These are phyloP conservation scores for Drosophila suzukii DNA, from an alignment of 1,140 invertebrate species.

Conservation along the genomic window DNA sequence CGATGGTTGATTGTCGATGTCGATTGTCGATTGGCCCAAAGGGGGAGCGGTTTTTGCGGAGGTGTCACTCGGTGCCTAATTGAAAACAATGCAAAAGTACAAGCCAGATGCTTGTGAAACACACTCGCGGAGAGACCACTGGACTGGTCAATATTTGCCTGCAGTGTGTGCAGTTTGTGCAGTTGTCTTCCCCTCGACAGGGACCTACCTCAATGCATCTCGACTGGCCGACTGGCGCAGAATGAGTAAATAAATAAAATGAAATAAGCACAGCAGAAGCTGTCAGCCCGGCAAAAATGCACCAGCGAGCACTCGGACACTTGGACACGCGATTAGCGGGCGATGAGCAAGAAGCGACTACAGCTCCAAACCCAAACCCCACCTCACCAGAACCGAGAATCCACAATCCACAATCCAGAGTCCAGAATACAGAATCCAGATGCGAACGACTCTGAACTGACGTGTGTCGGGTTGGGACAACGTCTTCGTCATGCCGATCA, in stretches of 20 bases:
- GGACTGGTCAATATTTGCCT: conserved; percentile 34
- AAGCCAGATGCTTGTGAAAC: conserved; percentile 3
- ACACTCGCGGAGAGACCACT: conserved; percentile 1
- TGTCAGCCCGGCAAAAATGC: conserved; percentile 42
- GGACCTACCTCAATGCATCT: conserved; percentile 59
- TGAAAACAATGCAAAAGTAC: conserved; percentile 39
- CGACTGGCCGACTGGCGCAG: conserved; percentile 24
- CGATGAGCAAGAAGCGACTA: conserved; percentile 22
- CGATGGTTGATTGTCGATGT: conserved; percentile 15
- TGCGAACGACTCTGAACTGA: conserved; percentile 47
- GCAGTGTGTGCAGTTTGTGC: conserved; percentile 18
- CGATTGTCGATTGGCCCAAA: conserved; percentile 14
- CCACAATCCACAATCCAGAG: not conserved
- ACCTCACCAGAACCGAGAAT: not conserved
- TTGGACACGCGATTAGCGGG: conserved; percentile 25
- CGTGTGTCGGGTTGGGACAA: conserved; percentile 60
- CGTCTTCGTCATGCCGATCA: conserved; percentile 62
- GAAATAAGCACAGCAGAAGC: conserved; percentile 57
- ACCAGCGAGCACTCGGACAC: conserved; percentile 18
- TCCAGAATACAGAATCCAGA: conserved; percentile 9
- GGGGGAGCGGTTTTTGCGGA: conserved; percentile 8
- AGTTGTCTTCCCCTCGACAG: not conserved
- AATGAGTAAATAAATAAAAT: conserved; percentile 46
- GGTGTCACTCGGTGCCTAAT: conserved; percentile 46
- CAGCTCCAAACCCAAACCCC: not conserved